Conservation (phyloP, 2,113 vertebrate genomes). For the Dromas ardeola region DNA sequence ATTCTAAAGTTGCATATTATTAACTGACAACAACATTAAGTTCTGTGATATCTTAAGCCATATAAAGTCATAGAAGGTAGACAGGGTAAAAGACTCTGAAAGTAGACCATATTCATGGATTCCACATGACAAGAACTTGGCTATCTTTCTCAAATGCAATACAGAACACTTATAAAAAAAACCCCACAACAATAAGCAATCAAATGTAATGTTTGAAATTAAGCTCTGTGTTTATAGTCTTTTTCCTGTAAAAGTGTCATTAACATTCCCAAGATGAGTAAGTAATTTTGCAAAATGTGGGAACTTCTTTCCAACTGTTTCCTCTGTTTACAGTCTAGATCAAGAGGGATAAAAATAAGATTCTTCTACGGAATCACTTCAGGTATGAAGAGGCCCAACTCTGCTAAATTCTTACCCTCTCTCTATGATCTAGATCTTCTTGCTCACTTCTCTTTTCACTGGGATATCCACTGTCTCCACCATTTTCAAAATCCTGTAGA, state of each 20-base stretch:
- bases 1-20: not conserved
- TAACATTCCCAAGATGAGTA: not conserved
- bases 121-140: not conserved
- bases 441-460: conserved; percentile 92
- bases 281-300: not conserved
- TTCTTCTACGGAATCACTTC: not conserved
- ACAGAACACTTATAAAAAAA: not conserved
- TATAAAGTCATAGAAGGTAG: not conserved
- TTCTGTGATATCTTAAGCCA: not conserved
- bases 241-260: not conserved
- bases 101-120: not conserved
- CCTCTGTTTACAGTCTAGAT: not conserved
- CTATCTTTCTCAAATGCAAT: not conserved
- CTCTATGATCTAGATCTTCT: conserved; percentile 84
- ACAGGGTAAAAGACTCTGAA: not conserved
- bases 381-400: not conserved
- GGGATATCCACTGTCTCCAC: conserved; percentile 95
- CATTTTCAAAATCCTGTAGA: conserved; percentile 86
- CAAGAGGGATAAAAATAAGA: not conserved
- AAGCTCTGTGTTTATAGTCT: not conserved
- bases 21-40: not conserved
- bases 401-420: conserved; percentile 74
- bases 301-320: not conserved
- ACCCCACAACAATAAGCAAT: not conserved
- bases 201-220: not conserved